phyloP scores from a whole-genome alignment of 2,113 vertebrate genomes.

The Beaufortia kweichowensis region DNA sequence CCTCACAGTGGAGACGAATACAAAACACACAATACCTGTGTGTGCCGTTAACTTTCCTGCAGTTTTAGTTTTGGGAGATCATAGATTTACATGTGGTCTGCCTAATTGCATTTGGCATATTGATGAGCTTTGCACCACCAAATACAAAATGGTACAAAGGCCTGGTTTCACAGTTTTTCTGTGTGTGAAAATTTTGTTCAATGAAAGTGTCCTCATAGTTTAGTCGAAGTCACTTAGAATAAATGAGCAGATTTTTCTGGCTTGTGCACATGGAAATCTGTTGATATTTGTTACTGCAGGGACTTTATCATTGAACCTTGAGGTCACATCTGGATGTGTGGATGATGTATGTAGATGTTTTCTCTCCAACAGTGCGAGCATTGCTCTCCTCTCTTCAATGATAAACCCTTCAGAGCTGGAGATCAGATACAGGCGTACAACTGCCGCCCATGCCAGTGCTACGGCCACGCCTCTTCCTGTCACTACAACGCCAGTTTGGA shows the following conservation, averaged over 20 bases:
- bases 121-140: neutral
- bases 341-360: constrained; percentile 1
- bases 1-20: neutral
- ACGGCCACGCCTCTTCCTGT: constrained; percentile 82
- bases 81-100: neutral
- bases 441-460: constrained; percentile 85
- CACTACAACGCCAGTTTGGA: constrained; percentile 80
- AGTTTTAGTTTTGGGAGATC: neutral
- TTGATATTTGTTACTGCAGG: constrained; percentile 30
- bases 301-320: constrained; percentile 19
- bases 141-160: neutral
- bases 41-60: neutral
- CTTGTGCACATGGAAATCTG: constrained; percentile 29
- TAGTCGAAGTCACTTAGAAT: constrained; percentile 66
- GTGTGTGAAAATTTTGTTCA: constrained; percentile 67
- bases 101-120: neutral
- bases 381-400: constrained; percentile 83
- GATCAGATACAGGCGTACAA: constrained; percentile 80
- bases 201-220: constrained; percentile 64
- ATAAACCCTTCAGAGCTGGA: constrained; percentile 86
- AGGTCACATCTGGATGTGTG: neutral
- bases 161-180: neutral
- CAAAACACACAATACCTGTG: constrained; percentile 1
- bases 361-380: constrained; percentile 76
- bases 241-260: constrained; percentile 60